phyloP scores from a whole-genome alignment of 2,797 vertebrate species.

The Macrochelys suwanniensis region DNA sequence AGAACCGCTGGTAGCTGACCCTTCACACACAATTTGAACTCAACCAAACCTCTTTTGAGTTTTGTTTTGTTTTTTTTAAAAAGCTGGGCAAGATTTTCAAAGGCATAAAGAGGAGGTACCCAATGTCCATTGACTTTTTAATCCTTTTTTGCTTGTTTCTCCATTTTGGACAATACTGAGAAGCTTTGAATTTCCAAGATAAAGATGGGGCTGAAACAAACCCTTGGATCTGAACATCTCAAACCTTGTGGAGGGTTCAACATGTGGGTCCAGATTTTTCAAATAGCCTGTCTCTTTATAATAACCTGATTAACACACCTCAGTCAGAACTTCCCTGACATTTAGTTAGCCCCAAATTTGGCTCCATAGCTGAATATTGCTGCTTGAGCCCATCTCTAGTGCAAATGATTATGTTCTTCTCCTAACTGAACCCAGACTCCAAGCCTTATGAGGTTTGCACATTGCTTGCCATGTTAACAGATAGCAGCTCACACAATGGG shows the following conservation, averaged over 20 bases:
- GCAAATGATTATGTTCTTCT: constrained; percentile 45
- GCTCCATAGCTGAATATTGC: neutral
- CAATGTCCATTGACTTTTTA: neutral
- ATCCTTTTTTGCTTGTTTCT: neutral
- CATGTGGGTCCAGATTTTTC: neutral
- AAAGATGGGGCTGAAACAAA: neutral
- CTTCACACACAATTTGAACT: neutral
- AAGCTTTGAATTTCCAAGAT: neutral
- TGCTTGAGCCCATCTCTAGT: neutral
- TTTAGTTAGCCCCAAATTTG: neutral
- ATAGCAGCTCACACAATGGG: neutral
- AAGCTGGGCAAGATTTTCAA: accelerated
- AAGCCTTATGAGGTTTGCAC: neutral
- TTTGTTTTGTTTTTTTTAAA: no score
- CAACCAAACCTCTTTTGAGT: neutral
- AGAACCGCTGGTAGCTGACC: neutral
- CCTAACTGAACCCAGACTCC: neutral
- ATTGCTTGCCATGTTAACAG: neutral
- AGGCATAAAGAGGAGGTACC: neutral
- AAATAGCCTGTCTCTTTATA: neutral
- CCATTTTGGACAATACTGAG: neutral
- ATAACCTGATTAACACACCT: neutral
- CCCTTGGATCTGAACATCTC: neutral
- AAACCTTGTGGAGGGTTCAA: neutral
- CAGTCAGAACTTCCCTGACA: neutral